Evolutionary conservation across 2,888 invertebrate species (phyloP).

Genomic region (Polia nebulosa): DNA sequence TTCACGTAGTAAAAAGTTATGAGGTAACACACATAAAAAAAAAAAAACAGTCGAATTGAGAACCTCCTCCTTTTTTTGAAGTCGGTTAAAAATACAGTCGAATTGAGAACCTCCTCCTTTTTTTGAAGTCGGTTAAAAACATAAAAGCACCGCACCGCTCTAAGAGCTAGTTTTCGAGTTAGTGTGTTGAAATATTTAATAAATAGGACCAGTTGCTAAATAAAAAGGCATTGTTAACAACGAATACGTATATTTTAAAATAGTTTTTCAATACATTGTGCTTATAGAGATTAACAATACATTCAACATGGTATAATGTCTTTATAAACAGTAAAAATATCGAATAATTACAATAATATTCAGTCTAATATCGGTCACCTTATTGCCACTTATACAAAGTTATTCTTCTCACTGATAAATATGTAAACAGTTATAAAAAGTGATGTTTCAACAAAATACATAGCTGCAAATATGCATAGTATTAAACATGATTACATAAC

Average conservation of each 20-base stretch:
- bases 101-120: too few relatives aligned
- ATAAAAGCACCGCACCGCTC: too few relatives aligned
- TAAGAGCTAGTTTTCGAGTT: too few relatives aligned
- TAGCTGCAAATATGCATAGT: not conserved
- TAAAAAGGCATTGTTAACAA: constrained; percentile 4
- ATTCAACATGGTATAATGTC: constrained; percentile 19
- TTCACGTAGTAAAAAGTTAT: too few relatives aligned
- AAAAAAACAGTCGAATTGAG: too few relatives aligned
- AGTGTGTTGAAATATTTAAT: too few relatives aligned
- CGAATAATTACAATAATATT: constrained; percentile 15
- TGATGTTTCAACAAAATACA: constrained; percentile 3
- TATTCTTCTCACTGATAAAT: constrained; percentile 5
- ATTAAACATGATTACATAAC: constrained; percentile 3
- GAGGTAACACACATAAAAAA: too few relatives aligned
- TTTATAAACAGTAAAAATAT: constrained; percentile 12
- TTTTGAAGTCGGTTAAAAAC: too few relatives aligned
- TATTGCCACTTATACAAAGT: not conserved
- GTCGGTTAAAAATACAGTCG: too few relatives aligned
- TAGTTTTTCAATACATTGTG: constrained; percentile 10
- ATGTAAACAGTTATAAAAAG: constrained; percentile 12
- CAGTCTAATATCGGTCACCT: constrained; percentile 17
- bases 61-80: too few relatives aligned
- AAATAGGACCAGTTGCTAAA: not conserved
- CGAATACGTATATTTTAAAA: constrained; percentile 39
- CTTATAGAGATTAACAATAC: not conserved